A percentile compares a stretch with the other conserved stretches of the same genome.
Conservation (phyloP, 2,113 vertebrate species). For the Stictonetta naevosa region DNA sequence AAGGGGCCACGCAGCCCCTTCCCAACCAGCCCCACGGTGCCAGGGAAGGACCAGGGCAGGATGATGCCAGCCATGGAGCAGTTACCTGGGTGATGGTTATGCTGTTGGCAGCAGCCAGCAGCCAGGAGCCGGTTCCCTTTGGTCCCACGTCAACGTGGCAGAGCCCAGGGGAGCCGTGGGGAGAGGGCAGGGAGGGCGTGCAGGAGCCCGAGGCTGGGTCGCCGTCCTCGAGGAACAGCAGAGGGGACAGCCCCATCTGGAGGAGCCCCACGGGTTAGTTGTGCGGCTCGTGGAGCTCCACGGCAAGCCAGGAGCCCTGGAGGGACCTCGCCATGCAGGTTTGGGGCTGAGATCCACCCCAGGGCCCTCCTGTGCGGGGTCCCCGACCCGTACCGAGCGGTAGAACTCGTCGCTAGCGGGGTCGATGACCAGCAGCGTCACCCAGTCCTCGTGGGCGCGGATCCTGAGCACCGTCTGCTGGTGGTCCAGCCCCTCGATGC, state of each 20-base stretch:
- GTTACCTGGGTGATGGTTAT: not conserved
- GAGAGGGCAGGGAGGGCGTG: not conserved
- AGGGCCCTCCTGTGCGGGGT: too few relatives aligned
- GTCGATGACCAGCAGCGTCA: constrained; percentile 83
- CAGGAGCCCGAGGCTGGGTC: not conserved
- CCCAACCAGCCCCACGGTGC: not conserved
- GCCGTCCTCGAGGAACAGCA: constrained; percentile 82
- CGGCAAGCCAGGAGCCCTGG: not conserved
- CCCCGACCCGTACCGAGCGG: constrained; percentile 74
- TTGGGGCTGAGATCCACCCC: not conserved
- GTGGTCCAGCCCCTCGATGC: constrained; percentile 83
- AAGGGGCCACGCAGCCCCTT: not conserved
- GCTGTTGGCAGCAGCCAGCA: constrained; percentile 56
- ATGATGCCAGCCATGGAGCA: not conserved
- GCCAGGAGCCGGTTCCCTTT: constrained; percentile 77
- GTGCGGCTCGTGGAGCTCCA: rapidly evolving
- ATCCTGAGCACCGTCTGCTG: constrained; percentile 85
- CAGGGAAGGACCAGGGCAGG: not conserved
- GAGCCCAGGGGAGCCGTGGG: constrained; percentile 17
- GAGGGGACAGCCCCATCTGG: constrained; percentile 89
- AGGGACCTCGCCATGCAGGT: not conserved
- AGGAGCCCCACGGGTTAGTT: not conserved
- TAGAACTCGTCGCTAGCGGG: constrained; percentile 81
- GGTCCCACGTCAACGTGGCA: constrained; percentile 69
- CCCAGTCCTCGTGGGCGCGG: constrained; percentile 71